Conservation (phyloP, 2,113 vertebrate genomes). For the Nematolebias whitei region DNA sequence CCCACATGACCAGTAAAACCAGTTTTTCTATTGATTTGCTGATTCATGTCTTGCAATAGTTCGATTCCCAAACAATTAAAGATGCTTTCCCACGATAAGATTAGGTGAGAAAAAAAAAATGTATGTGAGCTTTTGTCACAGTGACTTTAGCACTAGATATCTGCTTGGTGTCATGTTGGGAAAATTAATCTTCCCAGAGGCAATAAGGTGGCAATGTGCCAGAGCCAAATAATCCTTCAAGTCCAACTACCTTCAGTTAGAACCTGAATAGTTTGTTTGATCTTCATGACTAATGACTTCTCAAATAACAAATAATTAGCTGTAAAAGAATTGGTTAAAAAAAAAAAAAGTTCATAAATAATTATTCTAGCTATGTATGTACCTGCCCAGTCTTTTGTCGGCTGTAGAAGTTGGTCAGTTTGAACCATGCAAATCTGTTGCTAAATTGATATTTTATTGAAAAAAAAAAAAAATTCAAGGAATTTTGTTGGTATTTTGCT, state of each 20-base stretch:
- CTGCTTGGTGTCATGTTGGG: constrained; percentile 67
- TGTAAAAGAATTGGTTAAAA: neutral
- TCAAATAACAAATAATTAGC: neutral
- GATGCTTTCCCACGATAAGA: constrained; percentile 72
- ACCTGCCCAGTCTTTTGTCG: too few species aligned
- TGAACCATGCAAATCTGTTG: too few species aligned
- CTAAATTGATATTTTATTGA: too few species aligned
- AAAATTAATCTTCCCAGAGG: constrained; percentile 70
- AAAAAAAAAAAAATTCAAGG: too few species aligned
- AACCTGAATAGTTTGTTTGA: constrained; percentile 60
- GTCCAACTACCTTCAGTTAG: constrained; percentile 59
- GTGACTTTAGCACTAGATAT: constrained; percentile 49
- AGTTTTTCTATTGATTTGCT: constrained; percentile 44
- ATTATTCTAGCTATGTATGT: too few species aligned
- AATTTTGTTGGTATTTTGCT: too few species aligned
- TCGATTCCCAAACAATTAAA: constrained; percentile 66
- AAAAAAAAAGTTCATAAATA: neutral
- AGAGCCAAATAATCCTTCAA: constrained; percentile 43
- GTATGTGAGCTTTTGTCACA: constrained; percentile 61
- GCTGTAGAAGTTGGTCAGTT: too few species aligned
- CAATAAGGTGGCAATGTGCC: constrained; percentile 60
- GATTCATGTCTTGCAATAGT: constrained; percentile 54
- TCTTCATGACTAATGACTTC: constrained; percentile 3
- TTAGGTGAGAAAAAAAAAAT: constrained; percentile 42
- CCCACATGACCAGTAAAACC: constrained; percentile 54